phyloP scores from a whole-genome alignment of 2,888 invertebrate genomes.

The Cryptocephalus primarius region DNA sequence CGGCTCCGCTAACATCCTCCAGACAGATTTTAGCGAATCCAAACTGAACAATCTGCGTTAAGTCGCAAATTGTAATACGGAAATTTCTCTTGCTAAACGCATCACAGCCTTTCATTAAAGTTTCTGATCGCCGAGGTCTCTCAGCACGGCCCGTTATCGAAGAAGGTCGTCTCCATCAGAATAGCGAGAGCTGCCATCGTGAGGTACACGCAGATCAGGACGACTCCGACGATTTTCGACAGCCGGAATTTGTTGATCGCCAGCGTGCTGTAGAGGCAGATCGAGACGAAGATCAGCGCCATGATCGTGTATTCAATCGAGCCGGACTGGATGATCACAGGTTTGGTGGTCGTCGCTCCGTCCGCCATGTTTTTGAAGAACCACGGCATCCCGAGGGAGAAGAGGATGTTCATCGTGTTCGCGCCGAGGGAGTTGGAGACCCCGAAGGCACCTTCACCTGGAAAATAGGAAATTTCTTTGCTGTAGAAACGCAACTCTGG shows the following conservation, averaged over 20 bases:
- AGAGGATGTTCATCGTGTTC: slow-evolving; percentile 72
- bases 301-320: slow-evolving; percentile 75
- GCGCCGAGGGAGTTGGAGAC: slow-evolving; percentile 80
- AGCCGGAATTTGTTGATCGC: slow-evolving; percentile 60
- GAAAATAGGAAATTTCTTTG: slow-evolving; percentile 22
- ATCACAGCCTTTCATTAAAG: background rate
- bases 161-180: slow-evolving; percentile 55
- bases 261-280: slow-evolving; percentile 56
- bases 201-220: slow-evolving; percentile 54
- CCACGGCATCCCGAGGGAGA: slow-evolving; percentile 80
- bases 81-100: background rate
- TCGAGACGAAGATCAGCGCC: slow-evolving; percentile 64
- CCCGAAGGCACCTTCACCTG: slow-evolving; percentile 77
- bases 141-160: slow-evolving; percentile 5
- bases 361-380: slow-evolving; percentile 58
- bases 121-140: background rate
- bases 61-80: too few species aligned
- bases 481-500: slow-evolving; percentile 5
- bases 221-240: slow-evolving; percentile 55
- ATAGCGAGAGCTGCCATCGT: slow-evolving; percentile 67
- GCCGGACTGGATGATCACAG: slow-evolving; percentile 62
- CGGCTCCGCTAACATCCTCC: too few species aligned
- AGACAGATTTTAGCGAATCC: too few species aligned
- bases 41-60: too few species aligned
- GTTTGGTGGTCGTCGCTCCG: slow-evolving; percentile 28